Evolutionary conservation across 2,113 vertebrate species (phyloP).

Genomic region (Oxyruncus cristatus): DNA sequence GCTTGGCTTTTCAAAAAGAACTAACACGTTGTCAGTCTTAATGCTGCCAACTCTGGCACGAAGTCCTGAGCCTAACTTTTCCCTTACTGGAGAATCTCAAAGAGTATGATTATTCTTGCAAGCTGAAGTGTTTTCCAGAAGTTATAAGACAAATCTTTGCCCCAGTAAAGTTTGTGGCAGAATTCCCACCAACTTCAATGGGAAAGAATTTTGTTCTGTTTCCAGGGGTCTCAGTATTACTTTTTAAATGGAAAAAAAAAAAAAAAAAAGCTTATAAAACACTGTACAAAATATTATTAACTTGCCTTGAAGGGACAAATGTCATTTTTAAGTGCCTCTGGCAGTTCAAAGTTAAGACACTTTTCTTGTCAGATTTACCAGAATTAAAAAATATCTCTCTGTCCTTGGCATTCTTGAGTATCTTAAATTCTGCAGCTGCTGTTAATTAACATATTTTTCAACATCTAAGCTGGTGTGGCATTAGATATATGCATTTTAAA

Average conservation of each 20-base stretch:
- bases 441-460: background rate
- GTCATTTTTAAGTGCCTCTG: background rate
- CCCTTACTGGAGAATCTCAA: background rate
- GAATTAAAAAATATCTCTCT: background rate
- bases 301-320: background rate
- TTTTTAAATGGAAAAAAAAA: background rate
- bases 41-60: background rate
- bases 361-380: background rate
- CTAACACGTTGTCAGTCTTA: background rate
- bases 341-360: background rate
- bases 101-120: background rate
- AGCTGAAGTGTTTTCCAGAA: background rate
- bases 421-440: background rate
- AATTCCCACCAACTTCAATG: background rate
- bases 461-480: background rate
- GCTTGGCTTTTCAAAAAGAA: background rate
- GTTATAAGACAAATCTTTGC: background rate
- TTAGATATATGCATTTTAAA: background rate
- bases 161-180: background rate
- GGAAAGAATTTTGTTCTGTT: background rate
- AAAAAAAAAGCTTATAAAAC: background rate
- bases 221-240: background rate
- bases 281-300: background rate
- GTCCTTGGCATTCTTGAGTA: background rate
- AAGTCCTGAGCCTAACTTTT: background rate